Evolutionary conservation across 92 coral and sea anemone species (phyloP).

Genomic region (Phenganax stokvisi): DNA sequence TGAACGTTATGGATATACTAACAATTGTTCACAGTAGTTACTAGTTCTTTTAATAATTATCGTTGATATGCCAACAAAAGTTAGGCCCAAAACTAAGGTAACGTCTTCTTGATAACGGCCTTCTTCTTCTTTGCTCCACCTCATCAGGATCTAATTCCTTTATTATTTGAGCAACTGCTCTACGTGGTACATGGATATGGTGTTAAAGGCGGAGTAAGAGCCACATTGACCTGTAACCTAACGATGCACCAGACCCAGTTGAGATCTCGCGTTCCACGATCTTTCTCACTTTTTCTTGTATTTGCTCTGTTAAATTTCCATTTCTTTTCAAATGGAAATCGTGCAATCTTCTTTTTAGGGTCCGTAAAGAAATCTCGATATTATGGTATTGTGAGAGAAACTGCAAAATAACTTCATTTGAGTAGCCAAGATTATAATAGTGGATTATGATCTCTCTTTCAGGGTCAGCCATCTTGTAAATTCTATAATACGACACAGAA

Average conservation of each 20-base stretch:
- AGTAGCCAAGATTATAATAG: slow-evolving; percentile 41
- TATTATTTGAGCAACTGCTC: slow-evolving; percentile 31
- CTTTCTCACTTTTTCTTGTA: slow-evolving; percentile 18
- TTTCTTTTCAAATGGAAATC: slow-evolving; percentile 39
- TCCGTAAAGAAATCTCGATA: slow-evolving; percentile 26
- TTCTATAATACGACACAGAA: neutral
- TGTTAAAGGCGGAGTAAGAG: slow-evolving; percentile 41
- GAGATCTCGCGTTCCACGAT: slow-evolving; percentile 24
- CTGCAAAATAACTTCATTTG: slow-evolving; percentile 40
- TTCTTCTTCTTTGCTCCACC: slow-evolving; percentile 42
- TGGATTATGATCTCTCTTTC: slow-evolving; percentile 3
- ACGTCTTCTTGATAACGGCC: slow-evolving; percentile 32
- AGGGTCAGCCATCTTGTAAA: neutral
- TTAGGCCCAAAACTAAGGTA: slow-evolving; percentile 49
- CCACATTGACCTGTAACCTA: slow-evolving; percentile 51
- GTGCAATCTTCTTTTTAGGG: slow-evolving; percentile 45
- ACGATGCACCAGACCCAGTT: slow-evolving; percentile 34
- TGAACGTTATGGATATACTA: no score
- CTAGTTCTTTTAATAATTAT: slow-evolving; percentile 9
- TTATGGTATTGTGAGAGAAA: slow-evolving; percentile 36
- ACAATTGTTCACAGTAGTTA: no score
- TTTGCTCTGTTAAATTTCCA: slow-evolving; percentile 34
- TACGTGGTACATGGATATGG: slow-evolving; percentile 45
- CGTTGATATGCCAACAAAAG: slow-evolving; percentile 55
- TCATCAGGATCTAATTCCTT: slow-evolving; percentile 49